phyloP scores from a whole-genome alignment of 30 jellyfish, hydroid and myxozoan species.

The Cassiopea andromeda region DNA sequence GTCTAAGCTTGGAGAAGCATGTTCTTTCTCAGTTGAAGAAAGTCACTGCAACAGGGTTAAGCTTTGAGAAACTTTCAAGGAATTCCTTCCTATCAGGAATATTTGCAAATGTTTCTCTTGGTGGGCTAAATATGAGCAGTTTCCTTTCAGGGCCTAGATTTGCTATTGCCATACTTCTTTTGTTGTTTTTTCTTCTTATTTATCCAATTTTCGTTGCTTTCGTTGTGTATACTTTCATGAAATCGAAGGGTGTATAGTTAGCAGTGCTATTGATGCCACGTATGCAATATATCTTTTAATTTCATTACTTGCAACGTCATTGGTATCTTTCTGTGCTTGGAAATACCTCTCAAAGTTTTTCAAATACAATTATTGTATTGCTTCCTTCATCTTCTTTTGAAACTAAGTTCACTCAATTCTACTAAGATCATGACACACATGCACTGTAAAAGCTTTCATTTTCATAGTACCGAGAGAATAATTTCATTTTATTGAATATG shows the following conservation, averaged over 20 bases:
- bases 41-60: constrained; percentile 55
- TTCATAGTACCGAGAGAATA: no score
- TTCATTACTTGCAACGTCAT: no score
- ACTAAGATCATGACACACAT: no score
- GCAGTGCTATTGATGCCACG: not conserved
- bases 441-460: no score
- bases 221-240: not conserved
- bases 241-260: not conserved
- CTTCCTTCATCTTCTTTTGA: no score
- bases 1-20: constrained; percentile 5
- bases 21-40: constrained; percentile 24
- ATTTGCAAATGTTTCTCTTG: constrained; percentile 35
- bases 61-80: constrained; percentile 49
- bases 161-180: not conserved
- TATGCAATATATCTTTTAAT: no score
- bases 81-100: constrained; percentile 45
- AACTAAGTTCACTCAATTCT: no score
- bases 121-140: constrained; percentile 46
- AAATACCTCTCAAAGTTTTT: no score
- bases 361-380: no score
- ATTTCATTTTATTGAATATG: no score
- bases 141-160: constrained; percentile 21
- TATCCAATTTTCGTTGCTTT: constrained; percentile 23
- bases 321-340: no score
- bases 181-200: not conserved